Base-by-base conservation (phyloP, 2,888 invertebrate genomes). In the Pyrochroa serraticornis region DNA sequence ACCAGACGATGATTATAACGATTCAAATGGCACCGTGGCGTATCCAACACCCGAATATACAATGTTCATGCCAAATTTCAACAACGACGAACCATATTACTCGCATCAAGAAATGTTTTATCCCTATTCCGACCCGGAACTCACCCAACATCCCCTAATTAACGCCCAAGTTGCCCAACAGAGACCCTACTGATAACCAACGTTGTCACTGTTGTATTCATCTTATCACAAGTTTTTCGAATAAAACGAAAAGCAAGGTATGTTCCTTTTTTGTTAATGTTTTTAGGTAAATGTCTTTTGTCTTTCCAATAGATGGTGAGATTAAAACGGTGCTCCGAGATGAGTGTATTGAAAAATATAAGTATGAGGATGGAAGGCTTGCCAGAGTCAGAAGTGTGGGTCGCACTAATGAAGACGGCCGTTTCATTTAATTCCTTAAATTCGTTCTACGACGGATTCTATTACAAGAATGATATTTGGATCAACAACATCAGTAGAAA, bases 151-250 rank as follows among this genome's bases (percentile, higher is more conserved):
- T 36, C 78, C 78, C 48, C 79, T 82, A 0, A 34, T 68, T 42
- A 63, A 59, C 31, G 54, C 64, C n/a, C 55, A 57, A 31, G 43
- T 60, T 2, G 80, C 80, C 53, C 84, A 80, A 59, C 87, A 87
- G 65, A 77, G 91, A 33, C 91, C 91, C 0, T 92, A 87, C 71
- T 39, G 39, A n/a, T n/a, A n/a, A n/a, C n/a, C n/a, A n/a, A n/a
- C 42, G 42, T 42, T 42, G 31, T 42, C 10, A 6, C 7, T 7
- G 6, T 38, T 7, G 6, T 7, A 8, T 38, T 8, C 9, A 7
- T 38, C 10, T n/a, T n/a, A 30, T 13, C 36, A 46, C 30, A 13
- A 41, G 10, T 50, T 50, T 43, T 50, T 50, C 36, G 43, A 9
- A 42, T 50, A 43, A 50, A 50, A 50, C 42, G 42, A 38, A 50